Evolutionary conservation across 2,888 invertebrate genomes (phyloP).

Genomic region (Pheosia gnoma): DNA sequence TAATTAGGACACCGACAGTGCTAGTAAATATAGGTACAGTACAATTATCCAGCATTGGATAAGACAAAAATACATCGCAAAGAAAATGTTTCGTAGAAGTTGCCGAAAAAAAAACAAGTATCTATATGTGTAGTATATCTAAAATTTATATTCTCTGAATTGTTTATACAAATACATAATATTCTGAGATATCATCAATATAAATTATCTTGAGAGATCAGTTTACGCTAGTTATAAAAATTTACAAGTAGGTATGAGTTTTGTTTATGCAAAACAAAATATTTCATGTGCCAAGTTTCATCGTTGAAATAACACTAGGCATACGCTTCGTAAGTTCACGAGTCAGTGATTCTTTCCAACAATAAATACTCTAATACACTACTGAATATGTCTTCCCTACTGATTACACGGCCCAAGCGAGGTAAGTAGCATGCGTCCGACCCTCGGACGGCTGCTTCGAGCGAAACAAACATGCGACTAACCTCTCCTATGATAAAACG

Average conservation of each 20-base stretch:
- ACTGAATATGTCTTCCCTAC: constrained; percentile 72
- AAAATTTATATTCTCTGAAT: constrained; percentile 77
- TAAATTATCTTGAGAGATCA: constrained; percentile 83
- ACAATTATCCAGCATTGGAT: constrained; percentile 72
- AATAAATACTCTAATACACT: constrained; percentile 77
- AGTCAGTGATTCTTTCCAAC: constrained; percentile 70
- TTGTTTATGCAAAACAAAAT: constrained; percentile 69
- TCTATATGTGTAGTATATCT: constrained; percentile 69
- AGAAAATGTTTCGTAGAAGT: constrained; percentile 63
- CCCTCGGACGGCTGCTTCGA: constrained; percentile 43
- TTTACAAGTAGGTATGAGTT: constrained; percentile 73
- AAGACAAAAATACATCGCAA: constrained; percentile 69
- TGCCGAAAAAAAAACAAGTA: constrained; percentile 71
- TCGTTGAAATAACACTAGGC: constrained; percentile 73
- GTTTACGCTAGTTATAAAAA: constrained; percentile 82
- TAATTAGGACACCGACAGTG: constrained; percentile 79
- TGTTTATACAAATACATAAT: constrained; percentile 79
- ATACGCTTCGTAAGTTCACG: constrained; percentile 63
- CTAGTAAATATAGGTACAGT: constrained; percentile 72
- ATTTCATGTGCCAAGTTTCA: constrained; percentile 67
- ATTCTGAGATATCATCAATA: constrained; percentile 79
- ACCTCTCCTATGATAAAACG: constrained; percentile 45
- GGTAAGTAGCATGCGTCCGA: constrained; percentile 58
- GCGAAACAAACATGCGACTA: constrained; percentile 53
- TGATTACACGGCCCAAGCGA: constrained; percentile 75